Evolutionary conservation across 2,797 vertebrate genomes (phyloP).

Genomic region (Sternarchorhynchus goeldii): DNA sequence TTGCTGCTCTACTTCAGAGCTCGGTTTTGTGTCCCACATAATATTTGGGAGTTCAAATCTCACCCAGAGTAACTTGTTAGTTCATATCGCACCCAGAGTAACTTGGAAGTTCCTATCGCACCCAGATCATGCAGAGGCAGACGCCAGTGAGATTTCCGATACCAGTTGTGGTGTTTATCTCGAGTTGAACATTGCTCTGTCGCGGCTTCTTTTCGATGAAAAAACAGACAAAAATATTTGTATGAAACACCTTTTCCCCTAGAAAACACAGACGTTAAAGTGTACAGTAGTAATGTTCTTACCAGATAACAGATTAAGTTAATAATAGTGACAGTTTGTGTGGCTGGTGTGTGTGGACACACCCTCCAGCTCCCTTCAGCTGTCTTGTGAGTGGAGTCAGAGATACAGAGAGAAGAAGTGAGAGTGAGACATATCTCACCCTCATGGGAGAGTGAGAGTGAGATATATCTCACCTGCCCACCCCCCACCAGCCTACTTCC

Average conservation of each 20-base stretch:
- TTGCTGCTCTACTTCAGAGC: background rate
- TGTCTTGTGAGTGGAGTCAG: background rate
- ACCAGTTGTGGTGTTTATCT: background rate
- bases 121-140: background rate
- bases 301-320: too few relatives aligned
- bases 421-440: slow-evolving; percentile 27
- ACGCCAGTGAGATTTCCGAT: background rate
- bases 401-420: slow-evolving; percentile 7
- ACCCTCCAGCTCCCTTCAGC: slow-evolving; percentile 4
- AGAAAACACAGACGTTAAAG: too few relatives aligned
- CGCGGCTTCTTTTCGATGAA: too few relatives aligned
- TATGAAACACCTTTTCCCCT: too few relatives aligned
- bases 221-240: too few relatives aligned
- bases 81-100: background rate
- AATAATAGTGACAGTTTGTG: background rate
- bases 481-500: background rate
- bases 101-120: too few relatives aligned
- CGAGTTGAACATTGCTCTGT: too few relatives aligned
- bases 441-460: slow-evolving; percentile 27
- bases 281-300: too few relatives aligned
- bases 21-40: background rate
- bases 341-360: background rate
- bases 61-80: background rate
- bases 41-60: slow-evolving; percentile 8
- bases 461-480: slow-evolving; percentile 38